phyloP scores from a whole-genome alignment of 2,888 invertebrate genomes.

The Chrysotoxum bicinctum region DNA sequence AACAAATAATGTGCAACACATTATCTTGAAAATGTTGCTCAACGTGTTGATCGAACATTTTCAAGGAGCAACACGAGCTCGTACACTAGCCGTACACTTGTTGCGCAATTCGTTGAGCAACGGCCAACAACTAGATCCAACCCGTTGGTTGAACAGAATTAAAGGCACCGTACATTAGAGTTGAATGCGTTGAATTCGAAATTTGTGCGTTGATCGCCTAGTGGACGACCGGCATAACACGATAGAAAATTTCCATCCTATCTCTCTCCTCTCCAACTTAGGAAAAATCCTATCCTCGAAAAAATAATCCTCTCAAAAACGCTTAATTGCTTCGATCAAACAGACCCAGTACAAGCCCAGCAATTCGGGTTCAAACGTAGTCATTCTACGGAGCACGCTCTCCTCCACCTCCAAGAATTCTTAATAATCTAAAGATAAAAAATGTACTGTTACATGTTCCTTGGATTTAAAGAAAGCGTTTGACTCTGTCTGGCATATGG shows the following conservation, averaged over 20 bases:
- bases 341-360: not conserved
- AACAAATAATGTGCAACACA: too few species aligned
- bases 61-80: too few species aligned
- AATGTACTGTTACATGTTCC: not conserved
- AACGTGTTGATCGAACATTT: too few species aligned
- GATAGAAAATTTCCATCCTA: not conserved
- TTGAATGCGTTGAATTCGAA: too few species aligned
- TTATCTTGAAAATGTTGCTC: too few species aligned
- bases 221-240: too few species aligned
- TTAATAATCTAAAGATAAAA: not conserved
- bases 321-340: not conserved
- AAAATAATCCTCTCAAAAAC: not conserved
- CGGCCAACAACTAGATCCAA: too few species aligned
- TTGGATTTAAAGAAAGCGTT: not conserved
- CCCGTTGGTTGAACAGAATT: too few species aligned
- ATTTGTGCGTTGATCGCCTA: too few species aligned
- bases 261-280: not conserved
- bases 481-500: not conserved
- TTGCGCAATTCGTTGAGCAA: too few species aligned
- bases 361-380: not conserved
- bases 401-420: not conserved
- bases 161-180: too few species aligned
- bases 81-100: too few species aligned
- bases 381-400: not conserved
- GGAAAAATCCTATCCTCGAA: not conserved